Conservation (phyloP, 1,140 invertebrate species). For the Polyergus mexicanus region DNA sequence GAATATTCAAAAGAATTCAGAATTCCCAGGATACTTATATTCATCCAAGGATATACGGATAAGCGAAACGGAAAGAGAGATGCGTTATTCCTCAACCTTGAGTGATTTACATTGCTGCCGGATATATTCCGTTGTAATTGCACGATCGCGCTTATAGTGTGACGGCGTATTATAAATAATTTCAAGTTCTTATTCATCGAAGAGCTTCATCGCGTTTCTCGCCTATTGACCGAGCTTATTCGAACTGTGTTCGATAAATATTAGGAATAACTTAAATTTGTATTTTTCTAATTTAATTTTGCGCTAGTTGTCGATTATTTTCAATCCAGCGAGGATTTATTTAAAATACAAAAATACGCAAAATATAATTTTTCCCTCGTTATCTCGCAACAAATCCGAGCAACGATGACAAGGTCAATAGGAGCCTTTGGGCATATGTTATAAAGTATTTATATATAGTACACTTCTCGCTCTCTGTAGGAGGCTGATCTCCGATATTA, state of each 20-base stretch:
- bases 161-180: slow-evolving; percentile 70
- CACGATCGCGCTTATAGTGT: slow-evolving; percentile 56
- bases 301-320: too few species aligned
- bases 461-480: too few species aligned
- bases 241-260: background rate
- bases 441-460: too few species aligned
- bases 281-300: too few species aligned
- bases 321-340: too few species aligned
- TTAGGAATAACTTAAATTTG: too few species aligned
- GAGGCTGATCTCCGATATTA: too few species aligned
- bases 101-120: slow-evolving; percentile 63
- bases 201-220: slow-evolving; percentile 50
- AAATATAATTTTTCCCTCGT: too few species aligned
- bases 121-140: slow-evolving; percentile 54
- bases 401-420: too few species aligned
- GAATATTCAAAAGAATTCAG: background rate
- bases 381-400: too few species aligned
- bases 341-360: too few species aligned
- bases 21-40: slow-evolving; percentile 36
- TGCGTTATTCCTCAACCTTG: slow-evolving; percentile 53
- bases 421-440: too few species aligned
- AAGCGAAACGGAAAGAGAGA: slow-evolving; percentile 31
- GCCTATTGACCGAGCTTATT: slow-evolving; percentile 16
- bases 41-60: slow-evolving; percentile 21
- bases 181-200: slow-evolving; percentile 15